phyloP scores from a whole-genome alignment of 2,113 vertebrate genomes.

The Limnothrissa miodon region DNA sequence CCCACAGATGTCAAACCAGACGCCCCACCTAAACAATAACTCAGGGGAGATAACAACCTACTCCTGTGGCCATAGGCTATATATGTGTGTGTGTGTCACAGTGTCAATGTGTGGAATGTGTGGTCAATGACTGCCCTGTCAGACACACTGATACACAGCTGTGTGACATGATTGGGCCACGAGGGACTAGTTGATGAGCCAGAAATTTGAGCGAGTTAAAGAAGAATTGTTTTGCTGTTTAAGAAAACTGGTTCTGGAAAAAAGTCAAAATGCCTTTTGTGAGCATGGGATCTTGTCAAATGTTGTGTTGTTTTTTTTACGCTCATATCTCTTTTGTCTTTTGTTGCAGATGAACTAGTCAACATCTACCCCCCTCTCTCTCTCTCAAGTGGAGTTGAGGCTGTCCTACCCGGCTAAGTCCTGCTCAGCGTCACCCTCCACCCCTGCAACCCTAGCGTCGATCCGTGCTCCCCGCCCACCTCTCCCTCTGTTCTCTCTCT shows the following conservation, averaged over 20 bases:
- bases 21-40: neutral
- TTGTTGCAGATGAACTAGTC: slow-evolving; percentile 17
- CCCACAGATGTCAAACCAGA: neutral
- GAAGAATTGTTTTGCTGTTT: neutral
- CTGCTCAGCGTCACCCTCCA: neutral
- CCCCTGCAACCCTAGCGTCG: no score
- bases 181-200: neutral
- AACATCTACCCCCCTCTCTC: neutral
- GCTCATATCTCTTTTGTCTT: slow-evolving; percentile 17
- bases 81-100: no score
- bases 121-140: neutral
- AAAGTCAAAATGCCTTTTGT: neutral
- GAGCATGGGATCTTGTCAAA: neutral
- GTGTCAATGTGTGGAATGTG: no score
- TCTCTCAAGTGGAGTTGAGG: slow-evolving; percentile 25
- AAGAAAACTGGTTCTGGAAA: neutral
- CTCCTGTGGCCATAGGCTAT: neutral
- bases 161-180: neutral
- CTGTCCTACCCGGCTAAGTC: slow-evolving; percentile 18
- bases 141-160: neutral
- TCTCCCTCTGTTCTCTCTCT: slow-evolving; percentile 36
- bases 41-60: neutral
- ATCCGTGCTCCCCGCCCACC: slow-evolving; percentile 17
- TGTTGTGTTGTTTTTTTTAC: neutral
- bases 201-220: neutral